A percentile compares a stretch with the other conserved stretches of the same genome.
phyloP scores from a whole-genome alignment of 2,888 invertebrate species.

The Congeria kusceri region DNA sequence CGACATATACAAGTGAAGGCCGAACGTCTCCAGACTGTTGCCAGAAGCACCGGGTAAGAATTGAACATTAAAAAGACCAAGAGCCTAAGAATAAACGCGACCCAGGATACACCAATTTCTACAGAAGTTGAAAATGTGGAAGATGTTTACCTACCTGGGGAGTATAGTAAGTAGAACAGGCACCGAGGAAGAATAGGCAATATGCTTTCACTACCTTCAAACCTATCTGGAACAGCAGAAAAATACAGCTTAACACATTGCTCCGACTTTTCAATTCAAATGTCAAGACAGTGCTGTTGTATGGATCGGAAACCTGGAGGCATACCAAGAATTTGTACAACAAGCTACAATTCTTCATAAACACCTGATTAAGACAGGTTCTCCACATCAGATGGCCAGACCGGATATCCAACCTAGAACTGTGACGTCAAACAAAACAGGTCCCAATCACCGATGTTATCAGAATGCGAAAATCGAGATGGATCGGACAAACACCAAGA shows the following conservation, averaged over 20 bases:
- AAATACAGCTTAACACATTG: slow-evolving; percentile 10
- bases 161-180: slow-evolving; percentile 9
- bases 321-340: slow-evolving; percentile 12
- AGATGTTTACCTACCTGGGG: slow-evolving; percentile 8
- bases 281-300: slow-evolving; percentile 29
- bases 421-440: no score
- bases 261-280: slow-evolving; percentile 8
- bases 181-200: slow-evolving; percentile 21
- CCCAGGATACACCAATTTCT: not conserved
- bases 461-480: no score
- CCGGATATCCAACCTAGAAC: no score
- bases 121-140: not conserved
- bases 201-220: slow-evolving; percentile 21
- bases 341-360: no score
- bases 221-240: slow-evolving; percentile 23
- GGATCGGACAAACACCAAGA: no score
- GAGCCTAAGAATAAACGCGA: no score
- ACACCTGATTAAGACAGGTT: no score
- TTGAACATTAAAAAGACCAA: no score
- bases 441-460: no score
- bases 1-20: no score
- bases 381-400: no score
- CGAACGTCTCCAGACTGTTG: no score
- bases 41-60: not conserved
- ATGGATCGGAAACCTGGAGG: slow-evolving; percentile 24